Evolutionary conservation across 2,888 invertebrate species (phyloP), one percentile per base, ranked within the genome.

Genomic region (Drosophila prolongata): DNA sequence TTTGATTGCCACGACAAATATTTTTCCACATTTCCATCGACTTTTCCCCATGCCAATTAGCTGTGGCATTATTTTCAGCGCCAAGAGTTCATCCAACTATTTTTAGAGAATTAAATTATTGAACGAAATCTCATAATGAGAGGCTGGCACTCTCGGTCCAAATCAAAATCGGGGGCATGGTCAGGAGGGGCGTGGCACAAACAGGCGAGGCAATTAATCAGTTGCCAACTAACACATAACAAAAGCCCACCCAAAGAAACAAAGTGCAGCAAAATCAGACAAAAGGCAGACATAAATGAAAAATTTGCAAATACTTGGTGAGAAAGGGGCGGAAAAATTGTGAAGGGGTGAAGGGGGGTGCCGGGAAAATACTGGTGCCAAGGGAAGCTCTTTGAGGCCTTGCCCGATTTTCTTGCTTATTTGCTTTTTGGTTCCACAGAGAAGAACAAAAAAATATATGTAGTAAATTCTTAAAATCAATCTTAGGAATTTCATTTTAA

Each of bases 201-300:
- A 16, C 42, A n/a, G 71, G 66, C 71, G 58, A 47, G 64, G 44
- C 72, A 85, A 80, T 85, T 81, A 85, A 85, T 80, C 88, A 80
- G 82, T 58, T 58, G 85, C 85, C 80, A 87, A 43, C 62, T 50
- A 59, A 61, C 35, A 53, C 35, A 60, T 35, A 69, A 72, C 72
- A 68, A 69, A 72, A 11, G 71, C 64, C 37, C 14, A 14, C 16
- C 38, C 37, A 14, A 62, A 19, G 19, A 19, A 43, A 49, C 35
- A 50, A 47, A 13, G 30, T 75, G 46, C 77, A 64, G 27, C 55
- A 56, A 37, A 50, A 58, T 56, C 70, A 46, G 70, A 59, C 43
- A 62, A 64, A 38, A 59, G 37, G 34, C 40, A 43, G 44, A 58
- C 55, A 55, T 64, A 52, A 64, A 56, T 52, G 72, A 67, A 49